phyloP scores from a whole-genome alignment of 2,797 vertebrate genomes.

The Eospalax fontanierii region DNA sequence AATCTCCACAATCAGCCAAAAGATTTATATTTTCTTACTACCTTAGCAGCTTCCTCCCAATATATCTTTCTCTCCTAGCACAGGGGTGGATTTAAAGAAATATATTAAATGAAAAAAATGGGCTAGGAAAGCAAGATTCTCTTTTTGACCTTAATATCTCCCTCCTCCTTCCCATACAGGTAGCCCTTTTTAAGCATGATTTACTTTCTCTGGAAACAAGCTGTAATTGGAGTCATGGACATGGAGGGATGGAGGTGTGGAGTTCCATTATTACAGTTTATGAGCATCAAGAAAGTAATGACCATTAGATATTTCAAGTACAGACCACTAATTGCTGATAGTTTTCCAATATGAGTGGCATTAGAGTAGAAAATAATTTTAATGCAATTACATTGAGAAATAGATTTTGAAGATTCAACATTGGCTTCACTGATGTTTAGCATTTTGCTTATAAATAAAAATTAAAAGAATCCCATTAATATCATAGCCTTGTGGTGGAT shows the following conservation, averaged over 20 bases:
- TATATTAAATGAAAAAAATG: slow-evolving; percentile 72
- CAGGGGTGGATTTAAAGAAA: slow-evolving; percentile 70
- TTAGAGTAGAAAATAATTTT: slow-evolving; percentile 30
- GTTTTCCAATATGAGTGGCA: slow-evolving; percentile 52
- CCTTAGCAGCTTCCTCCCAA: slow-evolving; percentile 75
- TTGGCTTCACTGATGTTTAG: slow-evolving; percentile 31
- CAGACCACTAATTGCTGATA: not conserved
- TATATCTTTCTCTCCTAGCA: slow-evolving; percentile 35
- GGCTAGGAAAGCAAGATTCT: slow-evolving; percentile 78
- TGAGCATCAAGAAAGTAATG: not conserved
- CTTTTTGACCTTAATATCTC: slow-evolving; percentile 73
- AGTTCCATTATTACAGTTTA: not conserved
- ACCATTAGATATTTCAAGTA: not conserved
- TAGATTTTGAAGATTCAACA: slow-evolving; percentile 55
- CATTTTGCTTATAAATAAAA: slow-evolving; percentile 27
- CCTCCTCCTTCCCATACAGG: not conserved
- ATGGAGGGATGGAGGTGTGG: not conserved
- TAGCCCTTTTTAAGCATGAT: not conserved
- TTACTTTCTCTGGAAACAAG: slow-evolving; percentile 46
- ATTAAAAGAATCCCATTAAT: slow-evolving; percentile 49
- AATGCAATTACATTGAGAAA: slow-evolving; percentile 64
- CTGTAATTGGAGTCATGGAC: not conserved
- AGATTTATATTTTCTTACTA: slow-evolving; percentile 78
- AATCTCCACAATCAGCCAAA: slow-evolving; percentile 72
- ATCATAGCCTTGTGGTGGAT: slow-evolving; percentile 13